A percentile compares a stretch with the other conserved stretches of the same genome.
These are phyloP conservation scores for Dysmachus trigonus DNA, from an alignment of 2,888 invertebrate species.

Conservation along the genomic window DNA sequence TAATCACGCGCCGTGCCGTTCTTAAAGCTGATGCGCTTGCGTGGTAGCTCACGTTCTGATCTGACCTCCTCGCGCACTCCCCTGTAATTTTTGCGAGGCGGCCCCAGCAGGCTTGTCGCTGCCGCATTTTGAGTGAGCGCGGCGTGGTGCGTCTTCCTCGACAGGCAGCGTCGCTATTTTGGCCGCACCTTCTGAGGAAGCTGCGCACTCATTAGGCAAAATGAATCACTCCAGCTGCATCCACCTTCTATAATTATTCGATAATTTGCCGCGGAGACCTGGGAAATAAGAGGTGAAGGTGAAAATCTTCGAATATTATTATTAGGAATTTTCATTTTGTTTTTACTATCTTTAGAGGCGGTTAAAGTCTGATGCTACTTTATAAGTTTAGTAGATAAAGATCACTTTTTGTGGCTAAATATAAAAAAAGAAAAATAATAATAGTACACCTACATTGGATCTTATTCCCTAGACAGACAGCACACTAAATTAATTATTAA, in stretches of 20 bases:
- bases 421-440: too few species aligned
- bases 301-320: background rate
- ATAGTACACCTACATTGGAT: too few species aligned
- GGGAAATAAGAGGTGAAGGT: background rate
- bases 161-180: background rate
- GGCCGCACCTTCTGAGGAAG: slow-evolving; percentile 13
- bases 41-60: background rate
- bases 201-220: background rate
- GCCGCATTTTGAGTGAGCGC: background rate
- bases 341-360: too few species aligned
- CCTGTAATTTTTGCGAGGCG: background rate
- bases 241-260: background rate
- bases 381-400: too few species aligned
- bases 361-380: too few species aligned
- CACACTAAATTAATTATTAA: too few species aligned
- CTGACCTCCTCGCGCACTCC: background rate
- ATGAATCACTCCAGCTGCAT: background rate
- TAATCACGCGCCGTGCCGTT: background rate
- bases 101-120: background rate
- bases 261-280: background rate
- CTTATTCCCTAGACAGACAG: too few species aligned
- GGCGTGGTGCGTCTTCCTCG: background rate
- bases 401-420: too few species aligned
- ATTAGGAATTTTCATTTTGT: background rate
- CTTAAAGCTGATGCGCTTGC: background rate